Evolutionary conservation across 92 coral and sea anemone genomes (phyloP).

Genomic region (Pocillopora grandis): DNA sequence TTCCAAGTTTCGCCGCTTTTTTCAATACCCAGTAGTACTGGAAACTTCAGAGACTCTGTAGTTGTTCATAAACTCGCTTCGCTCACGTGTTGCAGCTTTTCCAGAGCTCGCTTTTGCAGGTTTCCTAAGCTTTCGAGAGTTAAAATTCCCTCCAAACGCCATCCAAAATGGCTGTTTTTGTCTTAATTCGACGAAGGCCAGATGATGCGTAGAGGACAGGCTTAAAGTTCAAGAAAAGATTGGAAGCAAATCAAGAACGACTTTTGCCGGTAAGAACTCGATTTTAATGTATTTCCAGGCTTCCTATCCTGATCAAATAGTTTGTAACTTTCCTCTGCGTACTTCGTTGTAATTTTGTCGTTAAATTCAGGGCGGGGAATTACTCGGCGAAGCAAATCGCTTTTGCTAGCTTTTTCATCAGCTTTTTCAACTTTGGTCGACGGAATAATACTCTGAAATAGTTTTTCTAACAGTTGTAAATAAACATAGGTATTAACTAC

Average conservation of each 20-base stretch:
- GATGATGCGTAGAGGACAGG: constrained; percentile 81
- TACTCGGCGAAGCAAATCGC: constrained; percentile 67
- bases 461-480: constrained; percentile 80
- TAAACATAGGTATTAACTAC: constrained; percentile 86
- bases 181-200: constrained; percentile 85
- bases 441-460: constrained; percentile 64
- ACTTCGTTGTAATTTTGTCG: constrained; percentile 92
- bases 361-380: constrained; percentile 95
- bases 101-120: constrained; percentile 96
- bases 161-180: constrained; percentile 99
- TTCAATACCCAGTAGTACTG: constrained; percentile 68
- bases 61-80: constrained; percentile 62
- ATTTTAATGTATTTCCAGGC: constrained; percentile 83
- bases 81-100: constrained; percentile 97
- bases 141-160: constrained; percentile 99
- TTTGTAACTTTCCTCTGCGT: constrained; percentile 95
- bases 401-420: constrained; percentile 48
- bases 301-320: constrained; percentile 87
- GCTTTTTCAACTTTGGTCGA: constrained; percentile 38
- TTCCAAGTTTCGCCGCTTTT: constrained; percentile 79
- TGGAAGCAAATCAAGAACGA: constrained; percentile 66
- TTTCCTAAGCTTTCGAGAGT: constrained; percentile 94
- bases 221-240: constrained; percentile 62
- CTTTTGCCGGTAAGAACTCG: constrained; percentile 89
- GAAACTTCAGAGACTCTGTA: constrained; percentile 60